Base-by-base conservation (phyloP, 2,888 invertebrate species). In the Leucoptera coffeella region DNA sequence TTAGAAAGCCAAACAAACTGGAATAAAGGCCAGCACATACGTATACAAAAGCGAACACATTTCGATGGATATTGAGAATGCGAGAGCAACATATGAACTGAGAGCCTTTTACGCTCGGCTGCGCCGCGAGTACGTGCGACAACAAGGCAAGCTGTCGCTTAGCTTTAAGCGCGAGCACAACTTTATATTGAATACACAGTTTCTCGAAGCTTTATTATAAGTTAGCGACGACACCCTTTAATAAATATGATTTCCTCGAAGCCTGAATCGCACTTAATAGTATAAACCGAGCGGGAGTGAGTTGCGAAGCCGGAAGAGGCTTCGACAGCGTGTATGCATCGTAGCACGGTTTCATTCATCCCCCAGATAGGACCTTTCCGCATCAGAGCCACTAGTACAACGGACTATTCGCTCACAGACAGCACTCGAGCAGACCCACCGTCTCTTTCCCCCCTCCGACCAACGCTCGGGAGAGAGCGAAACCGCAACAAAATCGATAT, bases 301-400 rank as follows among this genome's bases (percentile, higher is more conserved):
- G n/a, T n/a, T n/a, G n/a, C n/a, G 57, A 65, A 72, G 45, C 62
- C 67, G 54, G 73, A 74, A 54, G 56, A 52, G 45, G 58, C 62
- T 55, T 58, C 67, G 56, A 65, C 67, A 50, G 60, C 72, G 60
- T 55, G 61, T 14, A 20, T 14, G 13, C 13, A 61, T 49, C 73
- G 64, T 65, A 64, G 45, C 72, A 67, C 52, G 64, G 54, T 56
- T 74, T 61, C 69, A 67, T 67, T 67, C 67, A 67, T 67, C 60
- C 64, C 53, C 38, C 42, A 50, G 48, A 49, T 67, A 61, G 49
- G 55, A 41, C 57, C 45, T 60, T 61, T 45, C 40, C 20, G 43
- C 36, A 38, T 35, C 46, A 40, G 37, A 35, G 29, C 17, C 17
- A 37, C 33, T 29, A 35, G 47, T 49, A 59, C 56, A 62, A 67